Base-by-base conservation (phyloP, 2,113 vertebrate genomes). In the Benitochromis conjunctus region DNA sequence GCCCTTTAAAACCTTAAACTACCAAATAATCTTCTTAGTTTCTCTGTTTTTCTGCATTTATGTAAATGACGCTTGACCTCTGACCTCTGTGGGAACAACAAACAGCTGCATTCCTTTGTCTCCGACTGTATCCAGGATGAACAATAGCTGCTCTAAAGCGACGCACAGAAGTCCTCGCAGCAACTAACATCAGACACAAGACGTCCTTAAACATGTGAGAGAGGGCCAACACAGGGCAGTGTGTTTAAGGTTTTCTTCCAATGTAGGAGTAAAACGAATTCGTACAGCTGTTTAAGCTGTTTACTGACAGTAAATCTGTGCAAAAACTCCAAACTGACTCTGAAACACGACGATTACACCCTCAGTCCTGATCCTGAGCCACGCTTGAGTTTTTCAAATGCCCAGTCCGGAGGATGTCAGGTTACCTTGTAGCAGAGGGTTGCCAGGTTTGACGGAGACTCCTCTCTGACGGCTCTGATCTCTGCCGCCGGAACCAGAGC, bases 391-490 rank as follows among this genome's bases (percentile, higher is more conserved):
- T 54, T n/a, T 19, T 54, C 19, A 54, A n/a, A 9, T 10, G 19
- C 31, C 18, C 58, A 5, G 34, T 0, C 60, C 34, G 1, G 36
- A 69, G 4, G 10, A 53, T 3, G 9, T 6, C 43, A 16, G 13
- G 6, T 90, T 86, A 99, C 99, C 97, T 99, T 99, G 54, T 99
- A 99, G 94, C 99, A 99, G 83, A 99, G 94, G 36, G 99, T 99
- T 2, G 99, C 99, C 96, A 99, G 94, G 95, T 99, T 99, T 19
- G 99, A 99, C 12, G 99, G 99, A 0, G 99, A 99, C 89, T 99
- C 99, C 92, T 99, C 99, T 43, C 99, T 96, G 62, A 99, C 97
- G 0, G 99, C 99, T 89, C 99, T 94, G 92, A 99, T 98, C 95
- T 99, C 99, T 0, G 98, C 99, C 0, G 98, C 98, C 0, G 99